Evolutionary conservation across 2,888 invertebrate genomes (phyloP).

Genomic region (Nephrotoma appendiculata): DNA sequence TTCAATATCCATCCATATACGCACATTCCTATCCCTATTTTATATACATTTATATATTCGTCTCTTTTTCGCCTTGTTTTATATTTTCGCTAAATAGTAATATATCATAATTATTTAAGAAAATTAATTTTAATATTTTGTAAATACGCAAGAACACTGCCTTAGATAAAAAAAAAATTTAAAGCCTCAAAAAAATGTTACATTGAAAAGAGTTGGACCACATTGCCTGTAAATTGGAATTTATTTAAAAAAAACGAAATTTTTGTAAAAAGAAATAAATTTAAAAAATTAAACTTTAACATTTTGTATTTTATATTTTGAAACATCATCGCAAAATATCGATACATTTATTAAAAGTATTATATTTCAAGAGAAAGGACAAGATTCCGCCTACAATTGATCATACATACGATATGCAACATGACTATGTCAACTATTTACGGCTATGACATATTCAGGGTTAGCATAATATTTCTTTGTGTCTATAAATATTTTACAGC

Average conservation of each 20-base stretch:
- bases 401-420: neutral
- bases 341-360: neutral
- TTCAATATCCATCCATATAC: neutral
- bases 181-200: neutral
- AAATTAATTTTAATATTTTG: slow-evolving; percentile 2
- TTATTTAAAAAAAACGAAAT: neutral
- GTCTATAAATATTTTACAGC: neutral
- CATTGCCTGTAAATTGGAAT: neutral
- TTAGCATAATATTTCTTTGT: neutral
- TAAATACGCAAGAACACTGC: neutral
- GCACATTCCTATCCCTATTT: neutral
- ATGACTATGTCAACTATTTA: neutral
- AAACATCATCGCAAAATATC: neutral
- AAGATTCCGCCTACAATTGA: neutral
- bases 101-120: neutral
- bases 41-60: neutral
- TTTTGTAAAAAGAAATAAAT: neutral
- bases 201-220: neutral
- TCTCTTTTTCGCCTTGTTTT: neutral
- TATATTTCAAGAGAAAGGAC: neutral
- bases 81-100: neutral
- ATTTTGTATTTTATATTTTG: neutral
- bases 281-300: neutral
- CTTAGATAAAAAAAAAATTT: neutral
- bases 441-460: neutral